phyloP scores from a whole-genome alignment of 1,140 invertebrate genomes.

The Drosophila guanche region DNA sequence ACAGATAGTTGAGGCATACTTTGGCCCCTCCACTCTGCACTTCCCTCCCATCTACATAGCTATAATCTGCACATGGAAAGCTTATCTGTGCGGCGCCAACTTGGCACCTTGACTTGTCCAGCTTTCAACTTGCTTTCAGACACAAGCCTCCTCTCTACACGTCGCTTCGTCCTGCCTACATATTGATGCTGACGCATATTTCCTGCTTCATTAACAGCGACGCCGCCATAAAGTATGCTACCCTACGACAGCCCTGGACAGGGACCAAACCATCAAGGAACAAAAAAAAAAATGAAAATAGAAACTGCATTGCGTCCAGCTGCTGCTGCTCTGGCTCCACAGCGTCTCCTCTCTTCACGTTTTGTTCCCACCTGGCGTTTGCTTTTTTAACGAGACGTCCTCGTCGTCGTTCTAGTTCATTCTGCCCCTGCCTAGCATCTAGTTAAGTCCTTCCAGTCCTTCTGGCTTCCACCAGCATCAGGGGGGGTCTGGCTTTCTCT shows the following conservation, averaged over 20 bases:
- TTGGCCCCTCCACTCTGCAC: conserved; percentile 36
- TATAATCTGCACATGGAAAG: conserved; percentile 29
- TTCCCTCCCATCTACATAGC: conserved; percentile 23
- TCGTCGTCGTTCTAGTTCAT: conserved; percentile 13
- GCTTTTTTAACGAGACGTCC: conserved; percentile 71
- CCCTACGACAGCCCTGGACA: conserved; percentile 20
- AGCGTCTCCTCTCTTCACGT: conserved; percentile 14
- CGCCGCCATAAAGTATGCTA: conserved; percentile 68
- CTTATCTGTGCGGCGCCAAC: conserved; percentile 39
- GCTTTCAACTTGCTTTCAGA: conserved; percentile 33
- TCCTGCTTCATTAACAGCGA: conserved; percentile 74
- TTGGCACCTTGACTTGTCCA: conserved; percentile 47
- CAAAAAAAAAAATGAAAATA: background rate
- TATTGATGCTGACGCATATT: conserved; percentile 77
- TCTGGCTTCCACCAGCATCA: conserved; percentile 24
- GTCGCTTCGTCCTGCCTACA: conserved; percentile 23
- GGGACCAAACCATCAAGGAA: conserved; percentile 10
- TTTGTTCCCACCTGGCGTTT: conserved; percentile 46
- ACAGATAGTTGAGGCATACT: conserved; percentile 11
- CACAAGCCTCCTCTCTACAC: conserved; percentile 14
- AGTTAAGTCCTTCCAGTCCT: conserved; percentile 46
- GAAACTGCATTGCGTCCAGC: conserved; percentile 54
- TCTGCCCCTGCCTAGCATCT: background rate
- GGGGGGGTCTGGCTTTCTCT: conserved; percentile 1
- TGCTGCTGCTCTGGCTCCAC: conserved; percentile 3